A percentile compares a stretch with the other conserved stretches of the same genome.
phyloP scores from a whole-genome alignment of 2,113 vertebrate species.

The Taxidea taxus region DNA sequence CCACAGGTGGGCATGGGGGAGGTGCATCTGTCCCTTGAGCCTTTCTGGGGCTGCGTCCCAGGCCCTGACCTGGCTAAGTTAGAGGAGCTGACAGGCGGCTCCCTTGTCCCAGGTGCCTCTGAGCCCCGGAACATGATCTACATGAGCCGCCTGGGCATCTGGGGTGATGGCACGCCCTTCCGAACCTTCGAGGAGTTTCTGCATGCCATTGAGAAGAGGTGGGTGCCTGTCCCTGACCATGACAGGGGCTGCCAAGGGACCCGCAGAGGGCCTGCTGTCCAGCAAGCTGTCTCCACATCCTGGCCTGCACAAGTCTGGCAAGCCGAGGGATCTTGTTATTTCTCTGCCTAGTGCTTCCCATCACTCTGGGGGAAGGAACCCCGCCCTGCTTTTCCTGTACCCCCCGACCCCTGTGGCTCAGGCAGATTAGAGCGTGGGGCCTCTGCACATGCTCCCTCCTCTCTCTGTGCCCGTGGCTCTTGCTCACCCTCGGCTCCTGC shows the following conservation, averaged over 20 bases:
- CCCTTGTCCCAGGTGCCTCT: slow-evolving; percentile 89
- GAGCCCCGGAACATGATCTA: slow-evolving; percentile 99
- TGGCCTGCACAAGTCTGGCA: neutral
- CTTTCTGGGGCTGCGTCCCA: neutral
- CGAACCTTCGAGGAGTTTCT: slow-evolving; percentile 96
- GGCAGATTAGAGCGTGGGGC: neutral
- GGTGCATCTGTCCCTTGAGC: accelerated
- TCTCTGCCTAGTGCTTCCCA: neutral
- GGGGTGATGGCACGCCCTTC: slow-evolving; percentile 98
- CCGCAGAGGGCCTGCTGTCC: neutral
- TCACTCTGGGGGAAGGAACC: accelerated
- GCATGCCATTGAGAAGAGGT: slow-evolving; percentile 97
- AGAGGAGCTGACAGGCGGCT: neutral
- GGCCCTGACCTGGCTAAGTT: neutral
- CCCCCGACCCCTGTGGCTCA: accelerated
- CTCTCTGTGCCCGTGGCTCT: neutral
- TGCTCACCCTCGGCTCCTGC: neutral
- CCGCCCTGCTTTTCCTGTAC: neutral
- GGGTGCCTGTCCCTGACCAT: neutral
- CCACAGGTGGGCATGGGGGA: slow-evolving; percentile 88
- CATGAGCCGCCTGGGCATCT: slow-evolving; percentile 99
- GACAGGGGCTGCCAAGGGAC: neutral
- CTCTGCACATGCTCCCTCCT: neutral
- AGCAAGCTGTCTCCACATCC: too few relatives aligned
- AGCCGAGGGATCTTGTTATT: neutral